Base-by-base conservation (phyloP, 2,113 vertebrate genomes). In the Ictalurus punctatus region DNA sequence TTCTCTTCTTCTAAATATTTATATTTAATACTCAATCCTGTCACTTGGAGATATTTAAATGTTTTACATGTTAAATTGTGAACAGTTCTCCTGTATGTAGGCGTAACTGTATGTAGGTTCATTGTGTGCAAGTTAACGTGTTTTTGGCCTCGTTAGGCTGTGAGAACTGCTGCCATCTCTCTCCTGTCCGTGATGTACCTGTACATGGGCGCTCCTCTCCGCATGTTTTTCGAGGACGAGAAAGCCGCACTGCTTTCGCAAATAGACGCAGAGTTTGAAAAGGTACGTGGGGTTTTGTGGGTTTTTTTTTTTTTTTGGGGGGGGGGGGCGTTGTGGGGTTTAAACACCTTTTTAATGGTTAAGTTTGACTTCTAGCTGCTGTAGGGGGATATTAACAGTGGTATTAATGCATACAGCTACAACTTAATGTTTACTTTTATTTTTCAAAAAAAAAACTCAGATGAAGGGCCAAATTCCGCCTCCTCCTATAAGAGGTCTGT, bases 191-290 rank as follows among this genome's bases (percentile, higher is more conserved):
- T 99, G 82, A 98, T 99, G 97, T 97, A 95, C 91, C 95, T 99
- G 48, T 99, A 99, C 92, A 97, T 99, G 95, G 98, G 98, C 12
- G 96, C 97, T 23, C 97, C 98, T 23, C 94, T 99, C n/a, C 94
- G 98, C 59, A 97, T 99, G 97, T 99, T 99, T 94, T 99, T 99
- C 93, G 98, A 99, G 87, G 98, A 99, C 85, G 98, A 99, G 93
- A 99, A 99, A 69, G 97, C 98, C 21, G 98, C 98, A 23, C 97
- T 99, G 34, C 96, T 99, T 12, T 93, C 97, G 3, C 98, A 99
- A 91, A 99, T 99, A 76, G 97, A 99, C 90, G 96, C 97, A 1
- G 98, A 99, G 92, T 98, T 99, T 94, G 97, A 99, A 85, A 99
- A 99, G 97, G 98, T 99, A 1, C 23, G 40, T 13, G 10, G 1